phyloP scores from a whole-genome alignment of 2,888 invertebrate species.

The Gnatocerus cornutus region DNA sequence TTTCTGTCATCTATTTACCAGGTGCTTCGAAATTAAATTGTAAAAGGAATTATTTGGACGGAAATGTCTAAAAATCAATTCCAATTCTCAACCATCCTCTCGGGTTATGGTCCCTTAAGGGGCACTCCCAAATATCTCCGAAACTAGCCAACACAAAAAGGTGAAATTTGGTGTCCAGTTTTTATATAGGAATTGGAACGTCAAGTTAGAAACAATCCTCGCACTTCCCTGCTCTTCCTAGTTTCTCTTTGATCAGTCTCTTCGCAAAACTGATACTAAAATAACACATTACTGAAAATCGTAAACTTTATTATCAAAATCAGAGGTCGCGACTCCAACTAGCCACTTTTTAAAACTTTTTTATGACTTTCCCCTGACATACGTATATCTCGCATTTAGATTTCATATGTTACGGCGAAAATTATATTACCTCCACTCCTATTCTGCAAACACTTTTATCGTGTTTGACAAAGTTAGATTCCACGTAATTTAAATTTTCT shows the following conservation, averaged over 20 bases:
- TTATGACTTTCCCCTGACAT: constrained; percentile 3
- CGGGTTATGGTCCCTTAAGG: constrained; percentile 38
- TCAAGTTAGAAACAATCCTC: constrained; percentile 24
- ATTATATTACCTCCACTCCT: background rate
- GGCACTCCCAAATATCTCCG: constrained; percentile 29
- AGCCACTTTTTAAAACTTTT: constrained; percentile 11
- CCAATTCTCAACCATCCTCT: constrained; percentile 34
- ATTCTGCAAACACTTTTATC: background rate
- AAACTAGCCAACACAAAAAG: constrained; percentile 33
- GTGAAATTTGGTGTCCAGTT: constrained; percentile 33
- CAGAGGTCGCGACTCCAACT: constrained; percentile 8
- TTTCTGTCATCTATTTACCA: constrained; percentile 19
- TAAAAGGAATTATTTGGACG: constrained; percentile 19
- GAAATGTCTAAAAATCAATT: constrained; percentile 32
- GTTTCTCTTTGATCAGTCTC: constrained; percentile 10
- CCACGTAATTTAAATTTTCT: too few relatives aligned
- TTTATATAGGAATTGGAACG: constrained; percentile 32
- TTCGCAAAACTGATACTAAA: constrained; percentile 16
- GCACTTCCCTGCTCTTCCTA: constrained; percentile 1
- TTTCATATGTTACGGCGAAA: constrained; percentile 2
- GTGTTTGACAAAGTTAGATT: background rate
- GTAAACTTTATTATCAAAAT: constrained; percentile 8
- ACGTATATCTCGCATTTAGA: background rate
- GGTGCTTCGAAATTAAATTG: constrained; percentile 19
- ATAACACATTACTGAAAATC: constrained; percentile 9